Percentiles rank a stretch among this genome's conserved stretches.
phyloP scores from a whole-genome alignment of 2,113 vertebrate genomes.

The Benitochromis conjunctus region DNA sequence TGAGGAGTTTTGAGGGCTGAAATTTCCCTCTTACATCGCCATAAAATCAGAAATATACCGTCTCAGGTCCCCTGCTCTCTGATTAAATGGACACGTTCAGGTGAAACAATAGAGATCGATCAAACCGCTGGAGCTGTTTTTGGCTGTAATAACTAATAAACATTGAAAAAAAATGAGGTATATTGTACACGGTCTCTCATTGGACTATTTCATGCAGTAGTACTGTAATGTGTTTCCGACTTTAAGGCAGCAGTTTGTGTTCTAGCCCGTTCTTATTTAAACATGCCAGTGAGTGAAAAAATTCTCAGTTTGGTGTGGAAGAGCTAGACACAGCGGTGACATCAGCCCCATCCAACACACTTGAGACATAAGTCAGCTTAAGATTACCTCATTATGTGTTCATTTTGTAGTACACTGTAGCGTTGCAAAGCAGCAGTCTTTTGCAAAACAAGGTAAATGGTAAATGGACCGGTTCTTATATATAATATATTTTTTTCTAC shows the following conservation, averaged over 20 bases:
- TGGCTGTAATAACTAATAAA: constrained; percentile 22
- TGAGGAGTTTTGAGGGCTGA: not conserved
- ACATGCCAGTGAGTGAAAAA: not conserved
- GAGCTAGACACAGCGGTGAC: not conserved
- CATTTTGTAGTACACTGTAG: too few species aligned
- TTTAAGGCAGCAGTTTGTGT: not conserved
- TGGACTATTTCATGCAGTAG: not conserved
- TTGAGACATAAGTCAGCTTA: not conserved
- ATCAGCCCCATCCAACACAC: not conserved
- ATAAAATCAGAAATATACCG: not conserved
- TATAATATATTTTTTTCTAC: too few species aligned
- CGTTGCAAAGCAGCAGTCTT: too few species aligned
- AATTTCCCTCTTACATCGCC: not conserved
- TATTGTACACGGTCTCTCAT: not conserved
- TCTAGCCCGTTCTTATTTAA: not conserved
- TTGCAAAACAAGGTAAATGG: too few species aligned
- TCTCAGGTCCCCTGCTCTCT: not conserved
- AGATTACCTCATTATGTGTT: too few species aligned
- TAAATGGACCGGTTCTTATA: too few species aligned
- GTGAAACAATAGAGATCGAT: constrained; percentile 41
- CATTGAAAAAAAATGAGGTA: constrained; percentile 27
- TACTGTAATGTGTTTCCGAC: not conserved
- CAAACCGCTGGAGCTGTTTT: not conserved
- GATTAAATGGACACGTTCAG: constrained; percentile 6
- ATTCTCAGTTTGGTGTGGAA: not conserved